phyloP scores from a whole-genome alignment of 2,113 vertebrate species.

The Chiloscyllium plagiosum region DNA sequence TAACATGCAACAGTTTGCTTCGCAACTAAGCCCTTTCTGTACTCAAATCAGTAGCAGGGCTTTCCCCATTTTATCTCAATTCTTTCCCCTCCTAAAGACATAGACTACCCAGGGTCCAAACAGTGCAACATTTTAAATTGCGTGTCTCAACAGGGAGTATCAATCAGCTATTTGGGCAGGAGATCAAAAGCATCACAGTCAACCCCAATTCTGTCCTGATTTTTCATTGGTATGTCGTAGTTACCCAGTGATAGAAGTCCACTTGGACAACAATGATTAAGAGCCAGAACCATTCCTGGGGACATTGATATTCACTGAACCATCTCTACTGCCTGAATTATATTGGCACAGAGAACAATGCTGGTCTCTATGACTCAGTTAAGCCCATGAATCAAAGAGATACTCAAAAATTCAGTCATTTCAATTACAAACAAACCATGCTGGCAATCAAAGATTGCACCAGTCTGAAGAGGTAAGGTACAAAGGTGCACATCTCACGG shows the following conservation, averaged over 20 bases:
- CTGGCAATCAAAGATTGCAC: not conserved
- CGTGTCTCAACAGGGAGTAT: not conserved
- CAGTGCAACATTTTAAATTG: not conserved
- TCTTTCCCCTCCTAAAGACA: not conserved
- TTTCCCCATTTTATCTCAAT: not conserved
- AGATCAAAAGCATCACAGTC: not conserved
- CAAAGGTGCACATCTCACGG: not conserved
- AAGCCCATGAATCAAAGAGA: not conserved
- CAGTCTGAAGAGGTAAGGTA: not conserved
- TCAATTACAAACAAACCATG: not conserved
- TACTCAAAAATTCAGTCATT: not conserved
- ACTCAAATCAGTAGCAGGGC: not conserved
- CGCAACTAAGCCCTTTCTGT: too few relatives aligned
- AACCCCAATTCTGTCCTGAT: not conserved
- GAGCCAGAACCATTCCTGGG: not conserved
- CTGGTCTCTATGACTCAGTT: not conserved
- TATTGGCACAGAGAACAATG: not conserved
- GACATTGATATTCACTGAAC: not conserved
- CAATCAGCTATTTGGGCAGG: not conserved
- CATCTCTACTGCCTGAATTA: not conserved
- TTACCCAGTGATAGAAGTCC: not conserved
- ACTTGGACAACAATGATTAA: not conserved
- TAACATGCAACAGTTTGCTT: not conserved
- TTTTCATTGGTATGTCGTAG: too few relatives aligned
- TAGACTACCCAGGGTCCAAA: too few relatives aligned